Evolutionary conservation across 2,888 invertebrate genomes (phyloP).

Genomic region (Physocephala rufipes): DNA sequence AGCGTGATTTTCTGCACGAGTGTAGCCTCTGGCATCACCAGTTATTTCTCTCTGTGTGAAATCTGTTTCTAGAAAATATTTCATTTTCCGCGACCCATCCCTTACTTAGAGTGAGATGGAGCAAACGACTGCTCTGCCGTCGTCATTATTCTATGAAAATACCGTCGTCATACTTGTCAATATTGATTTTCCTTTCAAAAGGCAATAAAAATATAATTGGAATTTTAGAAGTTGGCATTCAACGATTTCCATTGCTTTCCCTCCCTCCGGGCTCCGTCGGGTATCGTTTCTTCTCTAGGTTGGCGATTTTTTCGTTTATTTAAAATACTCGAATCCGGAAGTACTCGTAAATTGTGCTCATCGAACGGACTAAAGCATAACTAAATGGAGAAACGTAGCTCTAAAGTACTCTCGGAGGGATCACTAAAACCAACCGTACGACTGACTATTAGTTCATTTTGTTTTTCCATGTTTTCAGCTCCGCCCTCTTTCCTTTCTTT

Average conservation of each 20-base stretch:
- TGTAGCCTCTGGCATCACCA: background rate
- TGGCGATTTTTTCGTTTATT: background rate
- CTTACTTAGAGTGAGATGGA: background rate
- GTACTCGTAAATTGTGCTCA: background rate
- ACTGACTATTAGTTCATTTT: too few relatives aligned
- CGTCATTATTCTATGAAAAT: background rate
- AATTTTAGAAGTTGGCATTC: constrained; percentile 24
- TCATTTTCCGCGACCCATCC: background rate
- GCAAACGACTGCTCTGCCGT: background rate
- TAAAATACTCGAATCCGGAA: background rate
- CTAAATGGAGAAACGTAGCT: background rate
- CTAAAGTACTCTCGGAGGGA: constrained; percentile 11
- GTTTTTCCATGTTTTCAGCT: too few relatives aligned
- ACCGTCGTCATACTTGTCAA: constrained; percentile 11
- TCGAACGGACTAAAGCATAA: too few relatives aligned
- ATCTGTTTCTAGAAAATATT: background rate
- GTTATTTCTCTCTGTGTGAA: background rate
- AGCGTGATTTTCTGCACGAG: too few relatives aligned
- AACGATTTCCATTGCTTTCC: constrained; percentile 10
- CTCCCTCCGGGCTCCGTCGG: background rate
- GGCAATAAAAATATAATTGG: constrained; percentile 37
- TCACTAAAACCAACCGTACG: too few relatives aligned
- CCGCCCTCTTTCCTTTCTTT: too few relatives aligned
- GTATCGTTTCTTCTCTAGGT: too few relatives aligned
- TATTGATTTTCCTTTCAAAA: constrained; percentile 36